phyloP scores from a whole-genome alignment of 1,140 invertebrate species.

The Ostrea denselamellosa region DNA sequence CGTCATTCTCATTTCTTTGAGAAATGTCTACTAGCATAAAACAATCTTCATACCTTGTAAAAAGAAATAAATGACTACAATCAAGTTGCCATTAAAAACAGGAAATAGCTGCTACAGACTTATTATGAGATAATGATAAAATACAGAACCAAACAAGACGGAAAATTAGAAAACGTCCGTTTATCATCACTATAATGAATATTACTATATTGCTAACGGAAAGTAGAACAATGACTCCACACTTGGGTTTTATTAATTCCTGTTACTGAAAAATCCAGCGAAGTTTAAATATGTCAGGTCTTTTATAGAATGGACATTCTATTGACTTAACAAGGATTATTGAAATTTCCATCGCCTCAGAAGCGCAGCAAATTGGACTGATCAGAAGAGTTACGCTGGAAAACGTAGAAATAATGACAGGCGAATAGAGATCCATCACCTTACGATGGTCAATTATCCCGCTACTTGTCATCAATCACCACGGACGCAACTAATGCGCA shows the following conservation, averaged over 20 bases:
- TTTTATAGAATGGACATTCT: constrained; percentile 25
- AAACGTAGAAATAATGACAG: constrained; percentile 35
- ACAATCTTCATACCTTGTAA: background rate
- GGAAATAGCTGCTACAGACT: background rate
- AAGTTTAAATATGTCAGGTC: constrained; percentile 19
- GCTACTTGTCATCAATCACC: constrained; percentile 25
- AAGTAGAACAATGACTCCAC: background rate
- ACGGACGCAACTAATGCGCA: constrained; percentile 7
- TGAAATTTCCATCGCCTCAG: constrained; percentile 37
- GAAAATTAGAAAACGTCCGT: constrained; percentile 15
- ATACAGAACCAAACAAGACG: constrained; percentile 26
- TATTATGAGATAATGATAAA: constrained; percentile 21
- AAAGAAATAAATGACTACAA: constrained; percentile 2
- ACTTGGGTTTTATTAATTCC: constrained; percentile 33
- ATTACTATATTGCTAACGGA: background rate
- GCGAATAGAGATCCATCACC: constrained; percentile 25
- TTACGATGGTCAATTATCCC: constrained; percentile 21
- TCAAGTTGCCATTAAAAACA: background rate
- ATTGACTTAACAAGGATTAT: constrained; percentile 36
- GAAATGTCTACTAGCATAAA: too few relatives aligned
- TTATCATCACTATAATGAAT: constrained; percentile 28
- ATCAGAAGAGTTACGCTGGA: background rate
- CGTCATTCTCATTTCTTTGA: too few relatives aligned
- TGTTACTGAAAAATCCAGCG: background rate
- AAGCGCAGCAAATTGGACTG: constrained; percentile 37